phyloP scores from a whole-genome alignment of 2,113 vertebrate species.

The Gasterosteus nipponicus region DNA sequence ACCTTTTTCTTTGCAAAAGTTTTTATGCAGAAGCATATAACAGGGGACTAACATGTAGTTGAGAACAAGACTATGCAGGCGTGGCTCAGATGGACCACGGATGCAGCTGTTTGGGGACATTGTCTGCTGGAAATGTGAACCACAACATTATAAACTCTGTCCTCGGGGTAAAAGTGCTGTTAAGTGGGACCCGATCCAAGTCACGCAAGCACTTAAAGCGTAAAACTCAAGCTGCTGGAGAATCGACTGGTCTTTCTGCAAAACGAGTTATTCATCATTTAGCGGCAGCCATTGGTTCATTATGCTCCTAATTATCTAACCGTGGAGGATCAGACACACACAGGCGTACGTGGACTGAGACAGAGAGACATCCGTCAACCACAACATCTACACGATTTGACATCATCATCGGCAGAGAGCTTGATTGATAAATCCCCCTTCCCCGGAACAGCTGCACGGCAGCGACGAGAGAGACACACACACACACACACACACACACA shows the following conservation, averaged over 20 bases:
- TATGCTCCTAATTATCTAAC: not conserved
- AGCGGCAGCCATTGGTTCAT: conserved; percentile 17
- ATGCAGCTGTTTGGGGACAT: too few species aligned
- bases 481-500: conserved; percentile 18
- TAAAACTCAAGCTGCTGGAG: conserved; percentile 39
- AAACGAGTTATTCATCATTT: conserved; percentile 52
- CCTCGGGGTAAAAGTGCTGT: not conserved
- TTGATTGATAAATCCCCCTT: conserved; percentile 35
- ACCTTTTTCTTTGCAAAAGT: too few species aligned
- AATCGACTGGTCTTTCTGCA: conserved; percentile 22
- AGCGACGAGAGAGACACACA: conserved; percentile 12
- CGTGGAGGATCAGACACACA: not conserved
- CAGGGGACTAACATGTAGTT: too few species aligned
- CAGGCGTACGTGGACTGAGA: not conserved
- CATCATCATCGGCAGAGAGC: conserved; percentile 28
- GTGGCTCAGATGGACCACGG: too few species aligned
- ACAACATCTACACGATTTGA: conserved; percentile 17
- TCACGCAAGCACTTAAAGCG: conserved; percentile 32
- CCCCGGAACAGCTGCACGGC: conserved; percentile 37
- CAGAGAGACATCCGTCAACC: not conserved
- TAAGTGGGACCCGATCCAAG: conserved; percentile 32
- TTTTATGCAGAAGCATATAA: too few species aligned
- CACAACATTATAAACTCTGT: too few species aligned
- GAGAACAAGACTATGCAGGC: too few species aligned
- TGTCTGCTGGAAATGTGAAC: too few species aligned